Base-by-base conservation (phyloP, 2,888 invertebrate species). In the Synanthedon formicaeformis region DNA sequence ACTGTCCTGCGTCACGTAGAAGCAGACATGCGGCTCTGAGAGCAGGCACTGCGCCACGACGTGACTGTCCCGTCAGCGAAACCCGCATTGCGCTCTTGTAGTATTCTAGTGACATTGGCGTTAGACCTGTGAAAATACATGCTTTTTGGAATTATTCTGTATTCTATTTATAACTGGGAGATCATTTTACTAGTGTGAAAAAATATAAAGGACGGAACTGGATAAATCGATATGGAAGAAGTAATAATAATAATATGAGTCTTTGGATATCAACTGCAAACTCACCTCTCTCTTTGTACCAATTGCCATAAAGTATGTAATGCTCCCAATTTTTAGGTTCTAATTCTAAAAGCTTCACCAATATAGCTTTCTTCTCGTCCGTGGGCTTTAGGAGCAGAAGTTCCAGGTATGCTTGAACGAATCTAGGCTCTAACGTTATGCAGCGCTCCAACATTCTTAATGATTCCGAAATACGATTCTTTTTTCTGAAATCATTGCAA, bases 291-390 rank as follows among this genome's bases (percentile, higher is more conserved):
- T 90, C 90, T 56, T 89, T 88, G 27, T 92, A 87, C 91, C 94
- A 94, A 59, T 91, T 90, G 40, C 92, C 93, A 66, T 93, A 93
- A 58, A 93, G 89, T 48, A 92, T 88, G 41, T 91, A 89, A 65
- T 93, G 91, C 64, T 93, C 92, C 64, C 93, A 91, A 69, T 92
- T 92, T 52, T 75, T 78, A 0, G 92, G 91, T 62, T 93, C 92
- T 52, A 94, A 75, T 41, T 89, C 84, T n/a, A 92, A 83, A 18
- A 93, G 89, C 68, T 89, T 90, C 59, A 89, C 88, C 51, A 93
- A 73, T 13, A 92, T 79, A 50, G 78, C 74, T 11, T 90, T 89
- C 51, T 90, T 89, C 50, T 88, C 88, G 2, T 81, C 73, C 51
- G 90, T 90, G 0, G 76, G 71, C 16, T 84, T 88, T 49, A 89